Evolutionary conservation across 2,888 invertebrate genomes (phyloP).

Genomic region (Caenorhabditis sp.): DNA sequence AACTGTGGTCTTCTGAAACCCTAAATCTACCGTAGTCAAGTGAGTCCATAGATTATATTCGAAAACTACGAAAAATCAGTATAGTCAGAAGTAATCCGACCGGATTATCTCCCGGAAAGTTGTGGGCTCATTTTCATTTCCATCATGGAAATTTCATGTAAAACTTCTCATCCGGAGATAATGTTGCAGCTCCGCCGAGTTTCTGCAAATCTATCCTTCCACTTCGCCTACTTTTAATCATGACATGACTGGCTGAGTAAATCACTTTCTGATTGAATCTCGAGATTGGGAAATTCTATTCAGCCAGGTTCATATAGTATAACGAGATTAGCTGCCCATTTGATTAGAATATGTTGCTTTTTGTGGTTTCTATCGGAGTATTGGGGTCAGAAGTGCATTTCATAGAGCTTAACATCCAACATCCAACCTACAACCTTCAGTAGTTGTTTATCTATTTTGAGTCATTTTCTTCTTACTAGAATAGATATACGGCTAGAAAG

Average conservation of each 20-base stretch:
- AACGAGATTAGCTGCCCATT: not conserved
- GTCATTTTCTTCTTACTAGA: not conserved
- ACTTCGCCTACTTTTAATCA: constrained; percentile 20
- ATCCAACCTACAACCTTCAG: not conserved
- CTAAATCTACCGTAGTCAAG: not conserved
- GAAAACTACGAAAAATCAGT: not conserved
- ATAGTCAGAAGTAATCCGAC: constrained; percentile 1
- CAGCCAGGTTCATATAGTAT: not conserved
- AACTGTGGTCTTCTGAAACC: not conserved
- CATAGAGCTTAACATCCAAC: not conserved
- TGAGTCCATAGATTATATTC: not conserved
- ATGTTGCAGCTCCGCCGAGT: not conserved
- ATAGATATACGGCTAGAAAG: not conserved
- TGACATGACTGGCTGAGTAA: not conserved
- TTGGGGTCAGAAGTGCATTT: not conserved
- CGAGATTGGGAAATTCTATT: not conserved
- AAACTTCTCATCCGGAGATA: constrained; percentile 13
- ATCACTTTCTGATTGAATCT: not conserved
- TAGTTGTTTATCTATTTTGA: constrained; percentile 1
- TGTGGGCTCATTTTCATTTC: not conserved
- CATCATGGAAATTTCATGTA: too few relatives aligned
- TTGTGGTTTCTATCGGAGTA: not conserved
- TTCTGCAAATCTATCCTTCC: constrained; percentile 13
- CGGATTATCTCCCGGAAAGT: not conserved
- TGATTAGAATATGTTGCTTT: not conserved